Base-by-base conservation (phyloP, 2,113 vertebrate species). In the Caretta caretta region DNA sequence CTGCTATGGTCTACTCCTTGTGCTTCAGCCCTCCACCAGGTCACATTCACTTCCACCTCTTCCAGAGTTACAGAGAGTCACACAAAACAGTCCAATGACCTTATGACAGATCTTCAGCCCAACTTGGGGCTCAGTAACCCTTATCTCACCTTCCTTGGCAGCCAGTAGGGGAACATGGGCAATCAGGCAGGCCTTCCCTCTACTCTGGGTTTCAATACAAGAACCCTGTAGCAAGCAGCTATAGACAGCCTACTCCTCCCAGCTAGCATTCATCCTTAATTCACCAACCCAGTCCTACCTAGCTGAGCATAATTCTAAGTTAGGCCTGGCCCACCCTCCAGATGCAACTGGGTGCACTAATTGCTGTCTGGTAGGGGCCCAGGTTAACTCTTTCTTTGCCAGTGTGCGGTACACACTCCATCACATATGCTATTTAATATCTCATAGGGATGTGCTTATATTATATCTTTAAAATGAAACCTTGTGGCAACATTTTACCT, bases 111-210 rank as follows among this genome's bases (percentile, higher is more conserved):
- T n/a, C 17, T 69, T 35, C 8, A 38, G 4, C 35, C 2, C 29
- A 5, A 6, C 57, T 7, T 6, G 57, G 16, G 14, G 8, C 35
- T 69, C 62, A n/a, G 62, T 35, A 6, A 54, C 53, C 3, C 1
- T 69, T n/a, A 69, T 59, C 57, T 59, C 57, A 35, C 12, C 27
- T 62, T 31, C 29, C 29, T 62, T 62, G 59, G 59, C 12, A 5
- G 12, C 29, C 59, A 62, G 59, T 31, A 29, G 27, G 57, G 4
- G 27, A 62, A 62, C 29, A 13, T 19, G 3, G 62, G 7, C 62
- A 65, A 4, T 0, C 62, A 20, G 35, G 7, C 35, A 3, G 5
- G 4, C 62, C 2, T n/a, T 6, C 8, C 62, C 35, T 69, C 17
- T 38, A 38, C 16, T 20, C 2, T 69, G 14, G 65, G 4, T 69